A percentile compares a stretch with the other conserved stretches of the same genome.
Conservation (phyloP, 1,140 invertebrate genomes). For the Halyomorpha halys region DNA sequence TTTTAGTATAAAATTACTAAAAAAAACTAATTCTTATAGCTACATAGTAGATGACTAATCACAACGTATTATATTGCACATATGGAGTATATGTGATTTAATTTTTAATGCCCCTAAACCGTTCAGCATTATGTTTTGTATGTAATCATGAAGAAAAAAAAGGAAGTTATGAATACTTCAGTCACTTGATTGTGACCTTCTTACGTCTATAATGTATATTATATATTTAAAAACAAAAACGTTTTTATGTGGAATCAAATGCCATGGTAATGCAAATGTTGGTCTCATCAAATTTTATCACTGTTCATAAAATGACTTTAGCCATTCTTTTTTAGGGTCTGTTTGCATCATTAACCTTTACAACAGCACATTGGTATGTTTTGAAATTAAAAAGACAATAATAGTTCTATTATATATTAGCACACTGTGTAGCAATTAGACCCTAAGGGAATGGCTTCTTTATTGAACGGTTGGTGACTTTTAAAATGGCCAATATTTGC, state of each 20-base stretch:
- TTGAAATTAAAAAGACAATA: constrained; percentile 21
- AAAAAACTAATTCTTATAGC: neutral
- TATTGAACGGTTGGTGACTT: constrained; percentile 7
- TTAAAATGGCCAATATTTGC: constrained; percentile 4
- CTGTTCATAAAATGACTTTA: neutral
- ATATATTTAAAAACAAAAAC: constrained; percentile 8
- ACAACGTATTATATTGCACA: constrained; percentile 3
- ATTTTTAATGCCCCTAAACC: constrained; percentile 1
- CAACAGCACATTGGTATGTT: constrained; percentile 18
- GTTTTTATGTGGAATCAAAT: constrained; percentile 11
- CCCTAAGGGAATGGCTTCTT: neutral
- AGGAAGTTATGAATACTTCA: neutral
- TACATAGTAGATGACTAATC: constrained; percentile 9
- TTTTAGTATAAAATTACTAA: constrained; percentile 14
- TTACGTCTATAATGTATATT: constrained; percentile 8
- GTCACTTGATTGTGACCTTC: neutral
- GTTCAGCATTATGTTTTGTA: constrained; percentile 3
- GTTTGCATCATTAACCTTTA: constrained; percentile 16
- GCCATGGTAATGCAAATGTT: constrained; percentile 4
- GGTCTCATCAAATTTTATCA: constrained; percentile 8
- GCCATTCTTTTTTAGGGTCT: constrained; percentile 1
- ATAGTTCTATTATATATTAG: constrained; percentile 20
- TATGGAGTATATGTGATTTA: constrained; percentile 16
- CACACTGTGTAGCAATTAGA: constrained; percentile 14
- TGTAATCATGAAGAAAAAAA: constrained; percentile 4